A percentile compares a stretch with the other conserved stretches of the same genome.
Evolutionary conservation across 2,113 vertebrate species (phyloP).

Genomic region (Strix uralensis): DNA sequence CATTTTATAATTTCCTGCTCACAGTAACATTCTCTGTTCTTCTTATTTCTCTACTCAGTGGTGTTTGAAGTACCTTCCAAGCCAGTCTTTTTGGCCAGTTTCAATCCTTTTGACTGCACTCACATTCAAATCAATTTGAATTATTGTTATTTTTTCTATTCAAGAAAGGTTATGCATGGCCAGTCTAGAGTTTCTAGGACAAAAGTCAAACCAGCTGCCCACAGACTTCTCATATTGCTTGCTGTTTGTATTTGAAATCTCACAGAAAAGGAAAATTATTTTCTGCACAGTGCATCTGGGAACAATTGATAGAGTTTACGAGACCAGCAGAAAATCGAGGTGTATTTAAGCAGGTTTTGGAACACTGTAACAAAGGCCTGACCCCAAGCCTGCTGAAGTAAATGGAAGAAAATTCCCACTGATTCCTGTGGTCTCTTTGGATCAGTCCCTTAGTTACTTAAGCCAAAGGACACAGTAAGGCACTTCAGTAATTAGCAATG

Average conservation of each 20-base stretch:
- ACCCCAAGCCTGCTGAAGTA: not conserved
- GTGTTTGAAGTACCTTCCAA: not conserved
- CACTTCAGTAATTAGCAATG: slow-evolving; percentile 19
- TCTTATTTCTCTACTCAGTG: not conserved
- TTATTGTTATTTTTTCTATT: not conserved
- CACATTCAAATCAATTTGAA: slow-evolving; percentile 5
- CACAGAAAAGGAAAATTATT: slow-evolving; percentile 5
- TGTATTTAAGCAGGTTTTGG: slow-evolving; percentile 1
- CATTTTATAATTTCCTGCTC: not conserved
- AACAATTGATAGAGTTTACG: not conserved
- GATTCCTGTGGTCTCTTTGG: not conserved
- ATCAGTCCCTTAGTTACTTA: not conserved
- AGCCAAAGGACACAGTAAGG: slow-evolving; percentile 2
- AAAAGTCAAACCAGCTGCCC: slow-evolving; percentile 17
- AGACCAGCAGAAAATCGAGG: not conserved
- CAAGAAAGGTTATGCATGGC: not conserved
- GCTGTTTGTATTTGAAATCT: slow-evolving; percentile 12
- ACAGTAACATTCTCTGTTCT: not conserved
- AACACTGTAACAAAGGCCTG: not conserved
- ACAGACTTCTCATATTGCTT: not conserved
- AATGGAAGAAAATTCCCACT: not conserved
- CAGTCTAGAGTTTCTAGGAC: not conserved
- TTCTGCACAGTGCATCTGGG: not conserved
- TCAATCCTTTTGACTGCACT: not conserved
- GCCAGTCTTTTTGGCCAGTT: slow-evolving; percentile 8